These are phyloP conservation scores for Nephrotoma appendiculata DNA, from an alignment of 2,888 invertebrate genomes.

Conservation along the genomic window DNA sequence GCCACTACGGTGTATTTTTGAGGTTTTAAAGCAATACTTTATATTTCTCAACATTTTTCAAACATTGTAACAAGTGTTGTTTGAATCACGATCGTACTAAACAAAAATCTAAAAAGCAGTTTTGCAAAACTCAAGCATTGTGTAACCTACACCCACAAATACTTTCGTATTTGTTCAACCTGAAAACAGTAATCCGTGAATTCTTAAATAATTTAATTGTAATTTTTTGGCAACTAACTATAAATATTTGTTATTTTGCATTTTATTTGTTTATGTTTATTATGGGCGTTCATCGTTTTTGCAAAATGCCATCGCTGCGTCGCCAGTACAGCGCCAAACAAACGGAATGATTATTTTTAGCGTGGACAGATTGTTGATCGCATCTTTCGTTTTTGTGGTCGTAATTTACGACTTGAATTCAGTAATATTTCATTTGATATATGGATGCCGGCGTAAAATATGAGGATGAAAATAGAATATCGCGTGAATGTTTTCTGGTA, in stretches of 20 bases:
- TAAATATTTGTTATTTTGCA: neutral
- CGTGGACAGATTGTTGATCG: too few species aligned
- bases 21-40: neutral
- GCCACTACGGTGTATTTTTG: too few species aligned
- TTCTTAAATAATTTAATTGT: neutral
- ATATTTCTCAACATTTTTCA: neutral
- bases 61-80: neutral
- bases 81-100: neutral
- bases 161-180: neutral
- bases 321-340: neutral
- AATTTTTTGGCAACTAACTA: neutral
- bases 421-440: neutral
- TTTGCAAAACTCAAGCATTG: neutral
- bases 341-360: too few species aligned
- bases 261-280: neutral
- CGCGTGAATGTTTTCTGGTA: neutral
- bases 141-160: neutral
- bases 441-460: neutral
- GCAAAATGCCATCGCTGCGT: neutral
- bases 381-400: too few species aligned
- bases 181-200: neutral
- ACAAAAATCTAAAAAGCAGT: neutral
- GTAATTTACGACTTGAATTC: too few species aligned
- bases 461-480: neutral
- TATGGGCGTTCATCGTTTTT: neutral